Base-by-base conservation (phyloP, 1,140 invertebrate species). In the Pissodes strobi region DNA sequence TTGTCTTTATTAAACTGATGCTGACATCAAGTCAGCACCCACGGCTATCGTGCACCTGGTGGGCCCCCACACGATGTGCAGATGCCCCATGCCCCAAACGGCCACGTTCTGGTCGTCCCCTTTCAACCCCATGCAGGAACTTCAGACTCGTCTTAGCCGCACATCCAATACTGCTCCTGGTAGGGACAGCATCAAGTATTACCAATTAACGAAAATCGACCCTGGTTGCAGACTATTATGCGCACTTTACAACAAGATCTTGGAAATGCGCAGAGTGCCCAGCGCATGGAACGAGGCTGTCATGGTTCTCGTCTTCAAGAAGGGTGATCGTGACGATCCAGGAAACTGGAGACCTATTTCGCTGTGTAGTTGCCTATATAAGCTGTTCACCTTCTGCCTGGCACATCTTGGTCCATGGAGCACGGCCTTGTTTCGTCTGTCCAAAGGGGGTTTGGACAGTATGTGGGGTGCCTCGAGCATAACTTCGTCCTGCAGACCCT, bases 381-480 rank as follows among this genome's bases (percentile, higher is more conserved):
- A 79, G 27, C 65, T 79, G 2, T 79, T 76, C 22, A 62, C 73
- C 0, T 72, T 72, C 0, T 37, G 76, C 2, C 0, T 76, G n/a
- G 25, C 68, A 0, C 5, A 27, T 41, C 3, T 0, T 66, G 56
- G 64, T 4, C 37, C 4, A n/a, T 13, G 10, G 9, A 13, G 0
- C 67, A 69, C 23, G 13, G 64, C 0, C 19, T 66, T 0, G 52
- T 79, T 0, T 65, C 52, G 13, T 17, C 27, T 1, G 27, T 30
- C 0, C 76, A 76, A 34, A 79, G 78, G 57, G 74, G 74, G 0
- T 80, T 79, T 43, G 49, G 73, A n/a, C 58, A 53, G 6, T 67
- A 69, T 39, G 75, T 79, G 34, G 77, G 74, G 0, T 77, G 69
- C 21, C 62, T 72, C 6, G 78, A 79, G 58, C 75, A 80, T 65